Conservation (phyloP, 2,113 vertebrate species). For the Phrynocephalus versicolor region DNA sequence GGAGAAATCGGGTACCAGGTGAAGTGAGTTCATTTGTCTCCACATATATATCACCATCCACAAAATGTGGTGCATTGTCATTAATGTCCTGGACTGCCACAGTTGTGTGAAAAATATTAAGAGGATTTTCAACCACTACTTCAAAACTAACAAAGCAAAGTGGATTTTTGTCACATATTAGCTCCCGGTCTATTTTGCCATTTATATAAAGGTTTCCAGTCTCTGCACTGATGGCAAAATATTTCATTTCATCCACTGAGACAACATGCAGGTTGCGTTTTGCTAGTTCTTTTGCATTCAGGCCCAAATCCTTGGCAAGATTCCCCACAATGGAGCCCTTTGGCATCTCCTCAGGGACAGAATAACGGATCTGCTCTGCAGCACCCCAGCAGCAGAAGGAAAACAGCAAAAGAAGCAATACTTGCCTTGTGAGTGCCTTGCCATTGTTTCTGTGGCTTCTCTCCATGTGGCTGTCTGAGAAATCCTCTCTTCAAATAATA, state of each 20-base stretch:
- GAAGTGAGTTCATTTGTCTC: conserved; percentile 36
- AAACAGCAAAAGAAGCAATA: conserved; percentile 34
- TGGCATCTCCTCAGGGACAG: conserved; percentile 70
- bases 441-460: background rate
- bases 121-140: conserved; percentile 73
- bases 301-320: conserved; percentile 78
- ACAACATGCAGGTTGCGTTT: conserved; percentile 73
- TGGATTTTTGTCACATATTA: conserved; percentile 71
- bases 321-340: conserved; percentile 74
- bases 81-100: conserved; percentile 50
- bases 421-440: conserved; percentile 42
- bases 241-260: conserved; percentile 68
- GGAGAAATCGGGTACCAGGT: conserved; percentile 59
- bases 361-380: conserved; percentile 68
- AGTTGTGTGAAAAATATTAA: conserved; percentile 69
- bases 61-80: conserved; percentile 47
- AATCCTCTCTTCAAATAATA: background rate
- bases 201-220: conserved; percentile 77
- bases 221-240: conserved; percentile 72
- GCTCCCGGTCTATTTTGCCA: conserved; percentile 78
- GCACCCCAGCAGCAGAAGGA: conserved; percentile 27
- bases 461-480: conserved; percentile 15
- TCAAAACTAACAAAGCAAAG: conserved; percentile 76
- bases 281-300: conserved; percentile 73
- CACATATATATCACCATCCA: conserved; percentile 1